Evolutionary conservation across 2,888 invertebrate species (phyloP).

Genomic region (Heliconius erato): DNA sequence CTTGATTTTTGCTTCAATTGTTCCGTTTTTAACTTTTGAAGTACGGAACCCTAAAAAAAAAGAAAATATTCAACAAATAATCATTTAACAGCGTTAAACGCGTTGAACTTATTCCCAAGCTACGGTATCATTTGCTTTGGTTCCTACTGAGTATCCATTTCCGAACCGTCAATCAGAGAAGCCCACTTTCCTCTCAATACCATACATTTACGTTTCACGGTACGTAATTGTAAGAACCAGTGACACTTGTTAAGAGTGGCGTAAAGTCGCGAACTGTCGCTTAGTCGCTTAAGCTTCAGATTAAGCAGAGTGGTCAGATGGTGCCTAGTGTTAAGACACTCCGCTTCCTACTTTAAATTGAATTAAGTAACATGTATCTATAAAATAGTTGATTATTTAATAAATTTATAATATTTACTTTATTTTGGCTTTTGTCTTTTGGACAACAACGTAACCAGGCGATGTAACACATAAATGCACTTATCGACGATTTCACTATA

Average conservation of each 20-base stretch:
- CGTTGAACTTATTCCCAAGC: conserved; percentile 14
- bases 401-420: too few relatives aligned
- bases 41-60: not conserved
- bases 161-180: conserved; percentile 37
- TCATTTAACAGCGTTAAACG: conserved; percentile 1
- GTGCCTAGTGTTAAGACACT: too few relatives aligned
- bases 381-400: too few relatives aligned
- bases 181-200: conserved; percentile 41
- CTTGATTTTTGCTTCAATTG: too few relatives aligned
- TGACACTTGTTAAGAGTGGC: conserved; percentile 40
- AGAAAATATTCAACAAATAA: not conserved
- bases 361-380: too few relatives aligned
- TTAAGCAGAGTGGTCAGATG: too few relatives aligned
- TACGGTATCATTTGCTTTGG: conserved; percentile 12
- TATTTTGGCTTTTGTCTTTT: too few relatives aligned
- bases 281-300: conserved; percentile 26
- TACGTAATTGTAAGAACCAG: conserved; percentile 43
- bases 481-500: too few relatives aligned
- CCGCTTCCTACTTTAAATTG: too few relatives aligned
- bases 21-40: too few relatives aligned
- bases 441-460: too few relatives aligned
- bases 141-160: conserved; percentile 11
- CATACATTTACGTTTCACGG: conserved; percentile 41
- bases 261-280: conserved; percentile 40
- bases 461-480: too few relatives aligned